A percentile compares a stretch with the other conserved stretches of the same genome.
Conservation (phyloP, 2,888 invertebrate species). For the Eretmocerus hayati region DNA sequence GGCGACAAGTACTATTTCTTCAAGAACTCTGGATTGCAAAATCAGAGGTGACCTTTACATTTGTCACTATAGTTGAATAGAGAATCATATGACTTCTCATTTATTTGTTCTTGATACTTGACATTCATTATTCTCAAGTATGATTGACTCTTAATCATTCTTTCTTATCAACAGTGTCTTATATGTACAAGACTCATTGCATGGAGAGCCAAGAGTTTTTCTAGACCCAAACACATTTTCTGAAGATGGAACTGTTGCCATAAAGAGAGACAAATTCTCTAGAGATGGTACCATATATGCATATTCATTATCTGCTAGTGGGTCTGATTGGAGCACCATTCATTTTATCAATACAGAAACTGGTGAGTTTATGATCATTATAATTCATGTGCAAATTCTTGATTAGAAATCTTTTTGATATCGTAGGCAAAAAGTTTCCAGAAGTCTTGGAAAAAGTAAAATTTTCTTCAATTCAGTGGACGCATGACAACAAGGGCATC, state of each 20-base stretch:
- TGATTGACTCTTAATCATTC: too few relatives aligned
- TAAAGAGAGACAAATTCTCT: slow-evolving; percentile 71
- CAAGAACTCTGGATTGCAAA: slow-evolving; percentile 91
- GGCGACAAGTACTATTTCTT: slow-evolving; percentile 82
- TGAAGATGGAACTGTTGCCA: slow-evolving; percentile 81
- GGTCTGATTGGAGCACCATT: slow-evolving; percentile 95
- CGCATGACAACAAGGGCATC: slow-evolving; percentile 87
- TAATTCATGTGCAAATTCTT: neutral
- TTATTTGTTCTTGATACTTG: too few relatives aligned
- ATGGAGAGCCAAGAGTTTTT: slow-evolving; percentile 74
- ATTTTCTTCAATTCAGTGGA: slow-evolving; percentile 88
- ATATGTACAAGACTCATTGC: slow-evolving; percentile 76
- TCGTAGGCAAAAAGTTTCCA: slow-evolving; percentile 69
- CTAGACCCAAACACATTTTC: slow-evolving; percentile 92
- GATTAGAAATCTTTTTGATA: too few relatives aligned
- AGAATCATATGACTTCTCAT: too few relatives aligned
- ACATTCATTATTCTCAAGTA: too few relatives aligned
- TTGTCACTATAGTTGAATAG: too few relatives aligned
- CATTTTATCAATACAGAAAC: slow-evolving; percentile 70
- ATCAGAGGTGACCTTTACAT: slow-evolving; percentile 72
- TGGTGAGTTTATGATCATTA: slow-evolving; percentile 50
- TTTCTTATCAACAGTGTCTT: slow-evolving; percentile 68
- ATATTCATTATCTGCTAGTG: slow-evolving; percentile 85
- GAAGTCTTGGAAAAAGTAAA: slow-evolving; percentile 90
- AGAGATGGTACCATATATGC: slow-evolving; percentile 86